Evolutionary conservation across 2,797 vertebrate species (phyloP), one percentile per base, ranked within the genome.

Genomic region (Megalops cyprinoides): DNA sequence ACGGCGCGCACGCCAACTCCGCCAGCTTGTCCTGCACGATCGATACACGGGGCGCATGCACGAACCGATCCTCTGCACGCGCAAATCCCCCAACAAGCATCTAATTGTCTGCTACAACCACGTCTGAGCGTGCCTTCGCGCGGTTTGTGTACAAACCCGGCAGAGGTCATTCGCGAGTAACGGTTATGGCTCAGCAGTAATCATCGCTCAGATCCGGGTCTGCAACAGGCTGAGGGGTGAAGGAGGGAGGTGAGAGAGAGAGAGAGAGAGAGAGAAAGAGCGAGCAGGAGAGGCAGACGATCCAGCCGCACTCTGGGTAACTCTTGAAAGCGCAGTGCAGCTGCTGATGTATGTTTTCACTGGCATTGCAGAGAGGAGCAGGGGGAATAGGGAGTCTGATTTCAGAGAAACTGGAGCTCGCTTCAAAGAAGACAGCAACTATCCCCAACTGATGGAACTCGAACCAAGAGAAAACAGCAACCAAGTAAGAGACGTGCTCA

Each of bases 361-460:
- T 94, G 93, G 90, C 92, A 91, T 91, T 92, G 84, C 83, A 81
- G 91, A 93, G 86, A 85, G 84, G 89, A 90, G 91, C 87, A 87
- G 87, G 91, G 92, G 91, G 91, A 95, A 94, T 90, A 91, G 85
- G 89, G 92, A 94, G 92, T 93, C 91, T 92, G 89, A 93, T 94
- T 95, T 93, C 88, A 92, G 90, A 93, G 94, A 95, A 96, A 94
- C 86, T 88, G 90, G 91, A 96, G 88, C 92, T 93, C 81, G 85
- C 91, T 95, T 95, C 92, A 95, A 95, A 95, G 93, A 92, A 90
- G 84, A 90, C 87, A 90, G 89, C 91, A 90, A 87, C 88, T 91
- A 89, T 94, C 92, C 91, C 90, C 89, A 92, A 90, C 92, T 93
- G 90, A 94, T 89, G 87, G 91, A 93, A 91, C 86, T 90, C 90